A percentile compares a stretch with the other conserved stretches of the same genome.
Conservation (phyloP, 2,113 vertebrate genomes). For the Calypte anna region DNA sequence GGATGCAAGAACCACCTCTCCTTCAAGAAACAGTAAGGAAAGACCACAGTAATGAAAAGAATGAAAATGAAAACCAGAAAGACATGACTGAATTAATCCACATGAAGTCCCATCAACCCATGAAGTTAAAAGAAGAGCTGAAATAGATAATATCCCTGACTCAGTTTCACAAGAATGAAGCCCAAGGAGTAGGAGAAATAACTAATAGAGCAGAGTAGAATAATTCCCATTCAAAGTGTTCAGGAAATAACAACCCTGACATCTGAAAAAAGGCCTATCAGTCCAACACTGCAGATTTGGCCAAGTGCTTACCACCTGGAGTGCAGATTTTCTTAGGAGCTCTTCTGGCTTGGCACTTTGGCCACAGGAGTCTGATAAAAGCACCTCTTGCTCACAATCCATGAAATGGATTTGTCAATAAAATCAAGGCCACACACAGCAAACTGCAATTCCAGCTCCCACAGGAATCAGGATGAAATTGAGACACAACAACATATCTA, state of each 20-base stretch:
- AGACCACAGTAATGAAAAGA: not conserved
- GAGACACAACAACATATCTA: not conserved
- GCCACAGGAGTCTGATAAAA: not conserved
- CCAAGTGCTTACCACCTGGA: not conserved
- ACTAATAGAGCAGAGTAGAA: not conserved
- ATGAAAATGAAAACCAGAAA: not conserved
- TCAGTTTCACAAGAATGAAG: not conserved
- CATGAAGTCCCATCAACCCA: not conserved
- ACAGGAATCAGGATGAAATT: not conserved
- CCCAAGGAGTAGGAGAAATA: not conserved
- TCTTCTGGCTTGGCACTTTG: not conserved
- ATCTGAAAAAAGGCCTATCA: not conserved
- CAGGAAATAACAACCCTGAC: not conserved
- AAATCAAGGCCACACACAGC: not conserved
- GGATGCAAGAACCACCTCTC: not conserved
- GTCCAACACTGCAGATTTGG: not conserved
- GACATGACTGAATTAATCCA: not conserved
- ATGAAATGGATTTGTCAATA: not conserved
- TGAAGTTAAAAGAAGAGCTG: not conserved
- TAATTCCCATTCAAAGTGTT: not conserved
- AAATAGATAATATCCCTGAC: not conserved
- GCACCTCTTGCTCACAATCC: not conserved
- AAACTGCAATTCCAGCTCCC: not conserved
- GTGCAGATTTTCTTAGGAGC: accelerated
- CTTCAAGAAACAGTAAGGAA: not conserved